Base-by-base conservation (phyloP, 2,797 vertebrate species). In the Melopsittacus undulatus region DNA sequence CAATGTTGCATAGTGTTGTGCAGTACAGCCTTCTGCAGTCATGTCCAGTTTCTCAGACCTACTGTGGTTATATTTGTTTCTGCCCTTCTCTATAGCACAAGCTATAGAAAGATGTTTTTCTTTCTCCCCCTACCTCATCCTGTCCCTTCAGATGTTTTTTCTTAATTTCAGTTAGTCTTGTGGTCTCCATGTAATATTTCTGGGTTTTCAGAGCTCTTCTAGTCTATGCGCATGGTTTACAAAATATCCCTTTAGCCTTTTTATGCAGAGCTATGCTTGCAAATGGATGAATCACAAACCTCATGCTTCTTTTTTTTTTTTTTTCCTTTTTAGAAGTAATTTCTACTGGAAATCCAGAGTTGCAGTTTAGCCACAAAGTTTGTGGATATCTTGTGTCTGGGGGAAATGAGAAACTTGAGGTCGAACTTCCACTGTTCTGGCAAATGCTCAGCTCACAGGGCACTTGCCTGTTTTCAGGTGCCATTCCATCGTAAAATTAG, bases 271-370 rank as follows among this genome's bases (percentile, higher is more conserved):
- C 38, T 56, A 7, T 92, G 61, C 94, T 94, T 95, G 83, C 83
- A 90, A 90, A 90, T 46, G 62, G 32, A 91, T 93, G 90, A 96
- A 76, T 94, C 92, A 96, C 45, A 92, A 73, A 91, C 76, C 78
- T 92, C 77, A 52, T 48, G 16, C 3, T 57, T 32, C 46, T 88
- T 54, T 59, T 15, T 36, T 32, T 38, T 38, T 49, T 46, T 42
- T 42, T 42, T 42, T 42, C 22, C 63, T 69, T 54, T 45, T 45
- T 5, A 88, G 45, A 84, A 91, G 46, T 78, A 40, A 59, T 54
- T 91, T 88, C 43, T 63, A 36, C 88, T 51, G 80, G 46, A 87
- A 88, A 79, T 67, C 32, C 40, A 82, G 18, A 70, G 19, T 4
- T 87, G 51, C 54, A 91, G 56, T 66, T 87, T 83, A 91, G 29